Percentiles rank a stretch among this genome's conserved stretches.
Evolutionary conservation across 2,888 invertebrate species (phyloP).

Genomic region (Hirtodrosophila histrioides): DNA sequence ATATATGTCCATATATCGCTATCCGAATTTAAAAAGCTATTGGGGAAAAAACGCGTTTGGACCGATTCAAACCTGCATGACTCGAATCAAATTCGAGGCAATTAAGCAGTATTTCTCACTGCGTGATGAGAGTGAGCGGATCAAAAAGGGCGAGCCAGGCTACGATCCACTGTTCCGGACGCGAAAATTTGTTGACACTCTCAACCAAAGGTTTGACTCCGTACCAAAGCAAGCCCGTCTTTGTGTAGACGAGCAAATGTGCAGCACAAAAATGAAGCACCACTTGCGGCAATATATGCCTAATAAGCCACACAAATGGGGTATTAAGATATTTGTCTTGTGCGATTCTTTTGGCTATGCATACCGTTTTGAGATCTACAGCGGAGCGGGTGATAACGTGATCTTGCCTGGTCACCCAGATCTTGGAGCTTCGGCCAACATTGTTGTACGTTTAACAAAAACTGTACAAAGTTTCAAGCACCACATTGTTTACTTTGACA

Average conservation of each 20-base stretch:
- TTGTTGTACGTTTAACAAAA: too few species aligned
- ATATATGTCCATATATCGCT: conserved; percentile 33
- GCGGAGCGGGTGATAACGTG: too few species aligned
- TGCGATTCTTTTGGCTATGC: conserved; percentile 7
- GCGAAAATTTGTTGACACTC: conserved; percentile 12
- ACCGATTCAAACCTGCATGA: conserved; percentile 27
- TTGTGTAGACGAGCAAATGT: conserved; percentile 44
- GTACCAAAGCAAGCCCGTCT: conserved; percentile 36
- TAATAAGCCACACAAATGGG: conserved; percentile 36
- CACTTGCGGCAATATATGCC: conserved; percentile 33
- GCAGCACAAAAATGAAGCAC: conserved; percentile 33
- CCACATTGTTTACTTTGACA: too few species aligned
- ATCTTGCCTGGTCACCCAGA: too few species aligned
- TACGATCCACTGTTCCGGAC: conserved; percentile 29
- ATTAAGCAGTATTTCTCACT: conserved; percentile 37
- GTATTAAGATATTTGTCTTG: conserved; percentile 23
- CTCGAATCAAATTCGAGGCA: conserved; percentile 22
- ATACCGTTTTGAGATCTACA: background rate
- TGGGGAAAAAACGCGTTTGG: conserved; percentile 38
- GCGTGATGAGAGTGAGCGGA: conserved; percentile 26
- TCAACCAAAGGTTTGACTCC: conserved; percentile 13
- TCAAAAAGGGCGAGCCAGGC: conserved; percentile 28
- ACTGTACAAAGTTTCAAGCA: too few species aligned
- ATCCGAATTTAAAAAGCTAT: conserved; percentile 40
- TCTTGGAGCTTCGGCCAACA: too few species aligned